phyloP scores from a whole-genome alignment of 2,797 vertebrate genomes.

The Lutjanus campechanus region DNA sequence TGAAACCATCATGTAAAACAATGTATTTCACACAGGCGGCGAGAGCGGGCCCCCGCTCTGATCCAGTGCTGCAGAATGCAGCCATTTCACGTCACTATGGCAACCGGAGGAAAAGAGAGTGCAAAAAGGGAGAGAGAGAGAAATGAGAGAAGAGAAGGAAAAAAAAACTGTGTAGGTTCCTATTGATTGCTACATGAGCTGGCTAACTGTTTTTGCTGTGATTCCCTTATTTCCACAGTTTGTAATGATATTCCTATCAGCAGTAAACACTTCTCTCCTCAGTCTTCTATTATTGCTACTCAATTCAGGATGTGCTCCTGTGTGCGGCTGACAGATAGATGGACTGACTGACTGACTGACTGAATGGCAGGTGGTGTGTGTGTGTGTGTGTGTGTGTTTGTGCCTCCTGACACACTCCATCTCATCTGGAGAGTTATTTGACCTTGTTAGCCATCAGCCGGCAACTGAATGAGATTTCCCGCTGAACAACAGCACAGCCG shows the following conservation, averaged over 20 bases:
- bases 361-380: slow-evolving; percentile 64
- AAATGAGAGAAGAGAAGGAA: slow-evolving; percentile 25
- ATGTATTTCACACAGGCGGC: slow-evolving; percentile 47
- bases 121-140: slow-evolving; percentile 46
- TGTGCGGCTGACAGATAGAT: slow-evolving; percentile 38
- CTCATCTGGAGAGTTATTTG: slow-evolving; percentile 76
- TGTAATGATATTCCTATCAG: slow-evolving; percentile 78
- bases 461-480: slow-evolving; percentile 73
- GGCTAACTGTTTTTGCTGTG: slow-evolving; percentile 78
- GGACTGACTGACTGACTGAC: slow-evolving; percentile 24
- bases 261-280: slow-evolving; percentile 71
- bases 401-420: slow-evolving; percentile 66
- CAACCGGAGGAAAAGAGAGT: slow-evolving; percentile 77
- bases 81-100: slow-evolving; percentile 84
- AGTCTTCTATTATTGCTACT: slow-evolving; percentile 71
- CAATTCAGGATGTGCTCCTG: slow-evolving; percentile 57
- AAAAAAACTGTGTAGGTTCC: slow-evolving; percentile 55
- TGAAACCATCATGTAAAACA: slow-evolving; percentile 58
- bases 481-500: slow-evolving; percentile 39
- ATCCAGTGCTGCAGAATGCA: slow-evolving; percentile 73
- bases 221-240: slow-evolving; percentile 76
- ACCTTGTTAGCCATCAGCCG: slow-evolving; percentile 76
- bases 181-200: slow-evolving; percentile 83
- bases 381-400: slow-evolving; percentile 45
- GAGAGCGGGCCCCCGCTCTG: slow-evolving; percentile 50